Conservation (phyloP, 2,888 invertebrate genomes). For the Euzetes globulus region DNA sequence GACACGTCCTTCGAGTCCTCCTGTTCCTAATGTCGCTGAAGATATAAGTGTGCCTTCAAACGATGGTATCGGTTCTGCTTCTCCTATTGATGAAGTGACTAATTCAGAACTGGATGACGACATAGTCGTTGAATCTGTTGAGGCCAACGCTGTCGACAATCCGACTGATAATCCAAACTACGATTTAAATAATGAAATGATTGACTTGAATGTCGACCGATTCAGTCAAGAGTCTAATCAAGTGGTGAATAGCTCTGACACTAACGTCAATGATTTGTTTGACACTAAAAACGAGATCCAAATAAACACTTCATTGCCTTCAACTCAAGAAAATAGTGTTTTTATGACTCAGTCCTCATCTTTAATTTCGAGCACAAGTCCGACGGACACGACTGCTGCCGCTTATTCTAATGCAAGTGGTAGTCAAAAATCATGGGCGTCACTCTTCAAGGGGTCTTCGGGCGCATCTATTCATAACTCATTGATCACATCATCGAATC, state of each 20-base stretch:
- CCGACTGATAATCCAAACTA: background rate
- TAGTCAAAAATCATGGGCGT: constrained; percentile 47
- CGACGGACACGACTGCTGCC: background rate
- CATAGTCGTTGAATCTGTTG: background rate
- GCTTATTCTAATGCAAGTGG: background rate
- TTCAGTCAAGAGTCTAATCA: background rate
- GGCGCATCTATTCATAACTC: constrained; percentile 25
- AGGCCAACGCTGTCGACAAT: background rate
- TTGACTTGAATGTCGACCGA: background rate
- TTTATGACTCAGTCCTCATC: background rate
- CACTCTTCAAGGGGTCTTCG: constrained; percentile 45
- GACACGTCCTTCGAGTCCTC: constrained; percentile 1
- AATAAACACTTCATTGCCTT: background rate
- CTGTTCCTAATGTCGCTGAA: background rate
- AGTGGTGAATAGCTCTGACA: background rate
- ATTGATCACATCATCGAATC: constrained; percentile 22
- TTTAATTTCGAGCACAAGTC: background rate
- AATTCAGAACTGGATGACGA: background rate
- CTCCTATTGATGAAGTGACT: background rate
- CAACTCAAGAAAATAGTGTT: background rate
- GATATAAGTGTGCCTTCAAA: constrained; percentile 19
- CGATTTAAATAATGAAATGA: background rate
- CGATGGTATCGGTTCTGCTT: background rate
- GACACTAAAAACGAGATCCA: background rate
- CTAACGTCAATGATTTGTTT: background rate